phyloP scores from a whole-genome alignment of 2,113 vertebrate genomes.

The Urocynchramus pylzowi region DNA sequence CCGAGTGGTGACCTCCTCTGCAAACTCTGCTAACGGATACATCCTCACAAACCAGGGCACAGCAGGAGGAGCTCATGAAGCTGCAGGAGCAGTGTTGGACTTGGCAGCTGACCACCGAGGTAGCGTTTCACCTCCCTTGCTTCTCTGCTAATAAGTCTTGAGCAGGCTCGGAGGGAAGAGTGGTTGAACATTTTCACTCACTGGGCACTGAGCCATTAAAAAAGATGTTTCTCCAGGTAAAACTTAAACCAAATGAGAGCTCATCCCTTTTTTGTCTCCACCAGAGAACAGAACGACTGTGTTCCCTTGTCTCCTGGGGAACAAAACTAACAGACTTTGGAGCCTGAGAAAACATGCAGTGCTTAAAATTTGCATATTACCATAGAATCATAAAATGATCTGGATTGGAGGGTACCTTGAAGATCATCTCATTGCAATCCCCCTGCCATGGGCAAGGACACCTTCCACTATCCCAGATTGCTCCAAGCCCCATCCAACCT shows the following conservation, averaged over 20 bases:
- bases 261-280: neutral
- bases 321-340: neutral
- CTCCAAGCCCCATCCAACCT: rapidly evolving
- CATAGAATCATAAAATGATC: neutral
- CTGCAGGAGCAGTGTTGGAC: constrained; percentile 70
- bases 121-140: constrained; percentile 13
- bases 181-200: neutral
- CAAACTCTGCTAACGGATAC: constrained; percentile 89
- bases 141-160: neutral
- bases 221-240: neutral
- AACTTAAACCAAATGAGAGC: neutral
- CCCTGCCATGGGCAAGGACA: neutral
- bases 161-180: neutral
- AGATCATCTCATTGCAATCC: neutral
- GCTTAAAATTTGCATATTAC: neutral
- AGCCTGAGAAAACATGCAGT: neutral
- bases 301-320: neutral
- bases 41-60: constrained; percentile 79
- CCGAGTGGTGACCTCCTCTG: constrained; percentile 83
- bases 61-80: constrained; percentile 64
- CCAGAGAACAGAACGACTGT: neutral
- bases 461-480: neutral
- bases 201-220: neutral
- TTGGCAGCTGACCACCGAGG: constrained; percentile 73
- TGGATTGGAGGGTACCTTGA: neutral